Percentiles rank a stretch among this genome's conserved stretches.
phyloP scores from a whole-genome alignment of 2,797 vertebrate species.

The Diplodus sargus region DNA sequence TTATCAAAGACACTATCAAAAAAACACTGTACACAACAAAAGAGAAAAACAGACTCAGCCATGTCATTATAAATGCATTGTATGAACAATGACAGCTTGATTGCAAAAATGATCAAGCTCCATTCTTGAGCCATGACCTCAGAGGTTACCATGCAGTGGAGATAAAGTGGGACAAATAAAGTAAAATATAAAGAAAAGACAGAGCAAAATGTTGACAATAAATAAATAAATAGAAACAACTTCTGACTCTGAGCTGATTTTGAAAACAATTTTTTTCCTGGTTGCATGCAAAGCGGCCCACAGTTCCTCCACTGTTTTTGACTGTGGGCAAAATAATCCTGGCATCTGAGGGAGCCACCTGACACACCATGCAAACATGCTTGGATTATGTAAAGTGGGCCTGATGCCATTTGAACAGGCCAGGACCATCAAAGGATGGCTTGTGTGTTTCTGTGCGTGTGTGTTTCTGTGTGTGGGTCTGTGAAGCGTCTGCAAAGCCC shows the following conservation, averaged over 20 bases:
- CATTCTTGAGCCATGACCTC: not conserved
- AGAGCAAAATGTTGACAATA: not conserved
- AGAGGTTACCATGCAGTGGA: not conserved
- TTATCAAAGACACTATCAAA: no score
- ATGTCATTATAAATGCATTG: not conserved
- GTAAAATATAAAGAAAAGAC: not conserved
- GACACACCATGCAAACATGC: conserved; percentile 72
- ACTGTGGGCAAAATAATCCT: conserved; percentile 67
- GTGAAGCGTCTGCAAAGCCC: conserved; percentile 29
- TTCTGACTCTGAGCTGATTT: conserved; percentile 8
- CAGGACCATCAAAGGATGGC: conserved; percentile 13
- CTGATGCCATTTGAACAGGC: conserved; percentile 48
- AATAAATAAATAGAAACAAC: not conserved
- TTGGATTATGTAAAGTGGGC: conserved; percentile 74
- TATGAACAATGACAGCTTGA: conserved; percentile 18
- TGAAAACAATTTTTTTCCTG: conserved; percentile 36
- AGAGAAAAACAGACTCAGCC: not conserved
- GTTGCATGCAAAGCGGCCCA: conserved; percentile 38
- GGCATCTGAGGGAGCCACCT: conserved; percentile 55
- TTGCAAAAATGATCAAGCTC: conserved; percentile 11
- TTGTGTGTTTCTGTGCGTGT: not conserved
- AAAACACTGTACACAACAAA: no score
- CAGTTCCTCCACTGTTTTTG: conserved; percentile 54
- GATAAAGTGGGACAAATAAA: not conserved
- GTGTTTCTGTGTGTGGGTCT: conserved; percentile 1